Conservation (phyloP, 2,797 vertebrate species). For the Atherinosoma microstoma region DNA sequence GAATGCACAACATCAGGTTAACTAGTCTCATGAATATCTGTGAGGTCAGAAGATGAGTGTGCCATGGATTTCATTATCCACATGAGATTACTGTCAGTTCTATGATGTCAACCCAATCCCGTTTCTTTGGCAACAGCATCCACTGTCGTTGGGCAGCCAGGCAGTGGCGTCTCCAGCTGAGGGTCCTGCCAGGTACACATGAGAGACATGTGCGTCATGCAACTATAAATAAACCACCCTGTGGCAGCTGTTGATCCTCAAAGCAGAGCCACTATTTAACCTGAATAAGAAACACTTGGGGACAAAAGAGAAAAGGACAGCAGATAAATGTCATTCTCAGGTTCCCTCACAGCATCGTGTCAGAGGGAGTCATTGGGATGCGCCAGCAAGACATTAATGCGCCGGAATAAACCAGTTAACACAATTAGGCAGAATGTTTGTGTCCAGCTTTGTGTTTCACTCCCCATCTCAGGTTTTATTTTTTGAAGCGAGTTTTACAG, state of each 20-base stretch:
- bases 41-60: conserved; percentile 7
- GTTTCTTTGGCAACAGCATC: conserved; percentile 78
- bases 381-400: conserved; percentile 3
- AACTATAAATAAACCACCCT: conserved; percentile 79
- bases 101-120: conserved; percentile 70
- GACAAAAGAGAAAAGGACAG: conserved; percentile 49
- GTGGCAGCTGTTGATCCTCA: conserved; percentile 69
- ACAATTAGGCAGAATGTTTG: neutral
- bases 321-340: conserved; percentile 70
- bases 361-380: conserved; percentile 9
- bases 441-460: neutral
- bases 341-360: conserved; percentile 50
- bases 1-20: conserved; percentile 23
- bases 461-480: neutral
- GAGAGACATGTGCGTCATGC: conserved; percentile 75
- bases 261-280: conserved; percentile 53
- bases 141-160: conserved; percentile 60
- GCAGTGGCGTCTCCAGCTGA: conserved; percentile 61
- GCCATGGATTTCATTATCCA: conserved; percentile 36
- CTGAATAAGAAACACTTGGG: conserved; percentile 64
- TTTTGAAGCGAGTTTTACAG: neutral
- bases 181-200: conserved; percentile 64
- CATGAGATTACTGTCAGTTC: conserved; percentile 55
- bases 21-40: conserved; percentile 3
- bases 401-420: conserved; percentile 19